Conservation (phyloP, 2,797 vertebrate genomes). For the Pantherophis alleghaniensis region DNA sequence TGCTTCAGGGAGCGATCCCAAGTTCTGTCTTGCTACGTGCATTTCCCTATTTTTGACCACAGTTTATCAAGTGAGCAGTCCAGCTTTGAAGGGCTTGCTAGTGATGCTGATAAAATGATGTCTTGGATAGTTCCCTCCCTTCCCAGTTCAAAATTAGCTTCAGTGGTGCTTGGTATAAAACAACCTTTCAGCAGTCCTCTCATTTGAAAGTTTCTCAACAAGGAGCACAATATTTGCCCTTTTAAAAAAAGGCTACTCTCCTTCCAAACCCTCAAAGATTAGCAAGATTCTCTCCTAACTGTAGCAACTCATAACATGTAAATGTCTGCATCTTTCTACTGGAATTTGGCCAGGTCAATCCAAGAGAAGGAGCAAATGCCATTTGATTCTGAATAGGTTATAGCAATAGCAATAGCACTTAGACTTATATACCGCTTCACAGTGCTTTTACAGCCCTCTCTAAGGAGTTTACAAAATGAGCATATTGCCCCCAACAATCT, state of each 20-base stretch:
- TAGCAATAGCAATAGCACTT: too few species aligned
- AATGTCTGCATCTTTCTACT: neutral
- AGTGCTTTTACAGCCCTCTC: too few species aligned
- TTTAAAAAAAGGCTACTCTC: neutral
- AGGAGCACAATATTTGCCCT: neutral
- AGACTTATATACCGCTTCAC: too few species aligned
- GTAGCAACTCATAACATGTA: neutral
- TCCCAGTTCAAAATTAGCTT: neutral
- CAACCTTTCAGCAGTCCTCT: neutral
- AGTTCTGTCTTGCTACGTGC: neutral
- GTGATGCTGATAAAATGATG: neutral
- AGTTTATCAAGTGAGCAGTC: neutral
- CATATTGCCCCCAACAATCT: too few species aligned
- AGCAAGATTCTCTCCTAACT: neutral
- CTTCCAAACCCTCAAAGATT: neutral
- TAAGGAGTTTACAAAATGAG: too few species aligned
- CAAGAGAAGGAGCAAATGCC: neutral
- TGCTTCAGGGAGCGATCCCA: neutral
- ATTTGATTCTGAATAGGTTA: neutral
- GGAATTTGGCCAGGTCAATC: neutral
- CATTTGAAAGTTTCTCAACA: neutral
- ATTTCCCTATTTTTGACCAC: neutral
- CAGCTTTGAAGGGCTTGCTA: neutral
- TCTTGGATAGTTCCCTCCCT: neutral
- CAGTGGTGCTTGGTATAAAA: neutral